phyloP scores from a whole-genome alignment of 2,888 invertebrate species.

The Arenicola marina region DNA sequence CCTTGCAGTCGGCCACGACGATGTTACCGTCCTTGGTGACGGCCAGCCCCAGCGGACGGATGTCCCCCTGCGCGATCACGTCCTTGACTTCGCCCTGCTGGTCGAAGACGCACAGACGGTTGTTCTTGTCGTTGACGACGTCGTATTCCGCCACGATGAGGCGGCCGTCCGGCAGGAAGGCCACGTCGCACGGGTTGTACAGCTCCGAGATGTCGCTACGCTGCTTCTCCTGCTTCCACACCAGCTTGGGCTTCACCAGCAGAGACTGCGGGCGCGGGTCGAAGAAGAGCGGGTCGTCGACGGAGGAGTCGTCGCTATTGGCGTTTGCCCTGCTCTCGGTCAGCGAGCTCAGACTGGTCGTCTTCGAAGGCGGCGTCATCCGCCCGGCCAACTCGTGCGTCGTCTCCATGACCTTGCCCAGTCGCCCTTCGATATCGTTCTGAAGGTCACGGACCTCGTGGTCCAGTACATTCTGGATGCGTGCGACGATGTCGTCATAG shows the following conservation, averaged over 20 bases:
- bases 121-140: constrained; percentile 30
- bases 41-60: constrained; percentile 32
- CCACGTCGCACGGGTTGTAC: constrained; percentile 31
- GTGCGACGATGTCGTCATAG: constrained; percentile 16
- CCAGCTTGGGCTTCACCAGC: constrained; percentile 27
- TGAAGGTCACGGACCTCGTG: constrained; percentile 24
- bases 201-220: constrained; percentile 27
- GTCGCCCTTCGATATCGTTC: constrained; percentile 8
- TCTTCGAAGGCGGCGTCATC: not conserved
- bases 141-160: constrained; percentile 35
- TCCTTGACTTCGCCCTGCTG: constrained; percentile 12
- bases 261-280: constrained; percentile 7
- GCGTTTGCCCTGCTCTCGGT: not conserved
- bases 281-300: not conserved
- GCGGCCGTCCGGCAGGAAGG: constrained; percentile 19
- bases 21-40: constrained; percentile 28
- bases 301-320: not conserved
- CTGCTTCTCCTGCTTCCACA: constrained; percentile 34
- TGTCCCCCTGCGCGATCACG: constrained; percentile 20
- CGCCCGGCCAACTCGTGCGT: not conserved
- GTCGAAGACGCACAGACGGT: constrained; percentile 23
- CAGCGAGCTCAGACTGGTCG: not conserved
- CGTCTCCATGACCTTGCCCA: constrained; percentile 1
- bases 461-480: constrained; percentile 23
- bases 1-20: constrained; percentile 31